Evolutionary conservation across 2,113 vertebrate species (phyloP), one percentile per base, ranked within the genome.

Genomic region (Diphyllodes magnificus): DNA sequence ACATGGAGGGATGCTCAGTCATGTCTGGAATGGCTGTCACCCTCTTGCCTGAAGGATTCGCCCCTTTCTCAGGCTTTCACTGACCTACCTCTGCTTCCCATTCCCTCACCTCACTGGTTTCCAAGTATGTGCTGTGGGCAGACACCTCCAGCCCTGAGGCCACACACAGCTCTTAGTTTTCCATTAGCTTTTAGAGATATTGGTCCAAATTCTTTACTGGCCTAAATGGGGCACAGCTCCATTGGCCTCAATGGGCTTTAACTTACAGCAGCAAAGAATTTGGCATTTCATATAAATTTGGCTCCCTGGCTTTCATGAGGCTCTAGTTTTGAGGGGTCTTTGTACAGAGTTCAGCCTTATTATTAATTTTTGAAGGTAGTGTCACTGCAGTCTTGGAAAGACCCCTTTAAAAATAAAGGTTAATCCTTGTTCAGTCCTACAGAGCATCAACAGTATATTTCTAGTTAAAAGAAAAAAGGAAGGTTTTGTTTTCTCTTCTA

Each of bases 401-500:
- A 88, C n/a, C 13, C 71, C 44, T 86, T 93, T 78, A 71, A 93
- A 89, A 92, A 88, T 51, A 51, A 71, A 88, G 44, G n/a, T 60
- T 68, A 83, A 56, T 73, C 60, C 56, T 94, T 90, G 40, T 70
- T 96, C 76, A 69, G 45, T 71, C 69, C 82, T 92, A 86, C 69
- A 76, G 90, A 83, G 17, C 56, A 82, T 37, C 75, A 81, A 25
- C 11, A 75, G 22, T 39, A 61, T 10, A 72, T 44, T 88, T 54
- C 68, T 82, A 75, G 27, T 54, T 53, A 68, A 69, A 93, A 78
- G 71, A 24, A 66, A 85, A 77, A 88, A 72, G 3, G 40, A 93
- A 86, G 51, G 33, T 90, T 86, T 94, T 65, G 44, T 80, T 88
- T 88, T 93, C 50, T 88, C 47, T 95, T 82, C 76, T 95, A 94